phyloP scores from a whole-genome alignment of 2,113 vertebrate genomes.

The Suncus etruscus region DNA sequence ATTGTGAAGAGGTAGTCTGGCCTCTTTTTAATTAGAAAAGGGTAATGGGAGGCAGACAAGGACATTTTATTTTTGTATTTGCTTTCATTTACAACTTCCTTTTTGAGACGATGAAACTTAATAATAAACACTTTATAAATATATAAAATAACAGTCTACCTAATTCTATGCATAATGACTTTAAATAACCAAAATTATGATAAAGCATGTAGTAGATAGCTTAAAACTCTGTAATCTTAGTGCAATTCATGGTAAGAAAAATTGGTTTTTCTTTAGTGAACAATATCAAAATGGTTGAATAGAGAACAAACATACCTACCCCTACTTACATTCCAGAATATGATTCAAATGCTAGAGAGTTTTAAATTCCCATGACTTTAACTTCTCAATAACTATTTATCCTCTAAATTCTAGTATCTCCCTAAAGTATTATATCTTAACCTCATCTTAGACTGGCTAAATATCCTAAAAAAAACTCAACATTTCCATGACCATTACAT shows the following conservation, averaged over 20 bases:
- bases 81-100: slow-evolving; percentile 33
- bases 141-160: slow-evolving; percentile 6
- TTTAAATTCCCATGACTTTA: neutral
- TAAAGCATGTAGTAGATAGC: neutral
- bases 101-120: neutral
- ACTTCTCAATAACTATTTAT: no score
- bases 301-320: neutral
- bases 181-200: slow-evolving; percentile 29
- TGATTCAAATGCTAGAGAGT: neutral
- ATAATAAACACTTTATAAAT: slow-evolving; percentile 37
- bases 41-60: no score
- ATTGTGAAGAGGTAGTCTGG: neutral
- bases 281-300: neutral
- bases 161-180: slow-evolving; percentile 47
- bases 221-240: neutral
- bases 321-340: slow-evolving; percentile 6
- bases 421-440: neutral
- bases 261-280: neutral
- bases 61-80: neutral
- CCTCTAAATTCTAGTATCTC: neutral
- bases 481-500: neutral
- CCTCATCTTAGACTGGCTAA: neutral
- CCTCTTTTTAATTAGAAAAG: neutral
- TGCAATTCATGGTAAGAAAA: neutral
- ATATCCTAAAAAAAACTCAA: neutral